Evolutionary conservation across 2,888 invertebrate species (phyloP), one percentile per base, ranked within the genome.

Genomic region (Thumatha senex): DNA sequence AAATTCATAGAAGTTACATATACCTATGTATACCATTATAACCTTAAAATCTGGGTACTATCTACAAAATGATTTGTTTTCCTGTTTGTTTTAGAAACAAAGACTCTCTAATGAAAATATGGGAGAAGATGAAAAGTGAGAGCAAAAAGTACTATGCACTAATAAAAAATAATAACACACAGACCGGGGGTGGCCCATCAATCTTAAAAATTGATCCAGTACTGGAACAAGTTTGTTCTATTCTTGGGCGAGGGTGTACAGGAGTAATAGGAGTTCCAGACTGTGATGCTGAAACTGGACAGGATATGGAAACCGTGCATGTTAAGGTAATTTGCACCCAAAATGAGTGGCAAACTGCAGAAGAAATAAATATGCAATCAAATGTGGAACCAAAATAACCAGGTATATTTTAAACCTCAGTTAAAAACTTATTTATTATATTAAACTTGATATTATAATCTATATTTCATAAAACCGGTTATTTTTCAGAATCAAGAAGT

Each of bases 201-300:
- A 31, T 29, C 8, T 12, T 41, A 7, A 49, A 49, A 33, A 43
- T 33, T 10, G 49, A 49, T 15, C 49, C 44, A 2, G 36, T 48
- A 29, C 14, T 48, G 10, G 48, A 48, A 39, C 41, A 48, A 8
- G 24, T 40, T 8, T 29, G 40, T 13, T 13, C 4, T 3, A n/a
- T 40, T 13, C 29, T 40, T 13, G 13, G 40, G 2, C 14, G 36
- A 14, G 36, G 36, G 0, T 36, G 36, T 36, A 12, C 36, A 13
- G 36, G 36, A 9, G 13, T 36, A 36, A 13, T 8, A 7, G 36
- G 36, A 0, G 13, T 36, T 7, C 13, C 13, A 13, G 36, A 36
- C 9, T 13, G 36, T 14, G 36, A 36, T 36, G 36, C 36, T 36
- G 13, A 13, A 36, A 36, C 14, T 14, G 12, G 7, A n/a, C n/a